Evolutionary conservation across 2,797 vertebrate species (phyloP).

Genomic region (Gallinago solitaria): DNA sequence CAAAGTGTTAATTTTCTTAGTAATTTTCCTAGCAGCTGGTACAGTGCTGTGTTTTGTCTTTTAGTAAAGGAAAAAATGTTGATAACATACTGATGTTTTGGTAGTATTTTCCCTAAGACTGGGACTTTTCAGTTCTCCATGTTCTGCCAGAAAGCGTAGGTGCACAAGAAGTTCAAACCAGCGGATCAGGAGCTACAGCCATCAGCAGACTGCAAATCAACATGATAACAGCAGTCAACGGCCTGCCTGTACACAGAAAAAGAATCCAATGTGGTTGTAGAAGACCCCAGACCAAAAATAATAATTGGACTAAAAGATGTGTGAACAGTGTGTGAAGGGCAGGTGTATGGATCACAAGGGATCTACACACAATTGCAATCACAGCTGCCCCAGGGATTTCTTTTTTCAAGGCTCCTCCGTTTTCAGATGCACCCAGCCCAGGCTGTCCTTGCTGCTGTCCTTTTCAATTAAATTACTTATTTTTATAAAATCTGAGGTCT

Average conservation of each 20-base stretch:
- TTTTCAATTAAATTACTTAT: neutral
- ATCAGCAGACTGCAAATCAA: neutral
- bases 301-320: neutral
- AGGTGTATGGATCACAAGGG: neutral
- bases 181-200: neutral
- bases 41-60: neutral
- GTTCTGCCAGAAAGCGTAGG: neutral
- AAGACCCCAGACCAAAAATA: neutral
- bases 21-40: neutral
- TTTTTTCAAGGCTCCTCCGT: neutral
- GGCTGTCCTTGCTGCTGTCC: neutral
- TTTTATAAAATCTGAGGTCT: neutral
- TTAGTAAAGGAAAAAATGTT: neutral
- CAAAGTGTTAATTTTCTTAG: neutral
- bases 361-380: neutral
- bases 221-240: neutral
- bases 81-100: neutral
- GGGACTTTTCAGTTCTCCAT: neutral
- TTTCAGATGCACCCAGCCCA: neutral
- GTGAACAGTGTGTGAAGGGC: neutral
- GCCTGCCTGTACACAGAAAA: neutral
- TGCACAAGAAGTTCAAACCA: neutral
- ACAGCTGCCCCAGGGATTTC: neutral
- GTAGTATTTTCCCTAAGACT: neutral
- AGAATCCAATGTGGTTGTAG: neutral